Evolutionary conservation across 1,140 invertebrate species (phyloP).

Genomic region (Formica exsecta): DNA sequence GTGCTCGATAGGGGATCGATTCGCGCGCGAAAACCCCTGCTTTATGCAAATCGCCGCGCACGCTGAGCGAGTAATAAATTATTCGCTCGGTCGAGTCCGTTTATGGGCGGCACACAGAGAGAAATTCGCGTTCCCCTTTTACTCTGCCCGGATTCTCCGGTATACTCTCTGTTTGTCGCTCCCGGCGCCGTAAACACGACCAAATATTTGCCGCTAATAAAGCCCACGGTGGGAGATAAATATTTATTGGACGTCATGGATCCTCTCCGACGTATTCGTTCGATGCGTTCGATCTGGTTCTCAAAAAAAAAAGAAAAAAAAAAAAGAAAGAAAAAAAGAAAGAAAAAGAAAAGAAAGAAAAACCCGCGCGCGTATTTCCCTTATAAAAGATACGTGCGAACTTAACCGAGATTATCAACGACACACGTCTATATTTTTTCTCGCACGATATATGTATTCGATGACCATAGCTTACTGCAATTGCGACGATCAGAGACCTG

Average conservation of each 20-base stretch:
- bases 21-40: conserved; percentile 75
- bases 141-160: background rate
- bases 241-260: conserved; percentile 72
- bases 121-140: conserved; percentile 55
- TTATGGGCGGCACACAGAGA: conserved; percentile 65
- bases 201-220: conserved; percentile 78
- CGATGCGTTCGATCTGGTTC: conserved; percentile 45
- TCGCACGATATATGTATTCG: background rate
- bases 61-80: conserved; percentile 77
- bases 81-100: conserved; percentile 75
- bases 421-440: background rate
- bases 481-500: background rate
- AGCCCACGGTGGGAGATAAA: conserved; percentile 72
- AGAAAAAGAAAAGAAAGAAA: background rate
- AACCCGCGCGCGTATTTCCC: background rate
- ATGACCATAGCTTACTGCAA: background rate
- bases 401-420: background rate
- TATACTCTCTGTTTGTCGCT: conserved; percentile 74
- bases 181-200: conserved; percentile 76
- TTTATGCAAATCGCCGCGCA: conserved; percentile 78
- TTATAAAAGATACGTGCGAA: conserved; percentile 12
- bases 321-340: too few relatives aligned
- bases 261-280: conserved; percentile 53
- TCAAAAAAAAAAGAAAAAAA: too few relatives aligned
- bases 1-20: conserved; percentile 76